Base-by-base conservation (phyloP, 1,140 invertebrate species). In the Scaptomyza hsui region DNA sequence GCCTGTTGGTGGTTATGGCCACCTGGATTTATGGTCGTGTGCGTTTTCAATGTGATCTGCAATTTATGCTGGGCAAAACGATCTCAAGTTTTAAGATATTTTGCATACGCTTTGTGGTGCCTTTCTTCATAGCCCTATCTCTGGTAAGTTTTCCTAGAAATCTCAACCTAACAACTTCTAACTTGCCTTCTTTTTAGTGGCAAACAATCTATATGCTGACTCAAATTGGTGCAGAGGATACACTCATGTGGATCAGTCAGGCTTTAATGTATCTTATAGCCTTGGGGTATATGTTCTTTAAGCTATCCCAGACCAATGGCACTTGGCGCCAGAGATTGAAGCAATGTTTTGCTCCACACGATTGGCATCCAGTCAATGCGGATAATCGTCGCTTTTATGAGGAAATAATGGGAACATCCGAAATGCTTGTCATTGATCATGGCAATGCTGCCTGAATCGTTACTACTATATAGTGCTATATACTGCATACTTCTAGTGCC, bases 61-160 rank as follows among this genome's bases (percentile, higher is more conserved):
- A 96, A 88, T 95, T 96, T 77, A 97, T 97, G 96, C 93, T 96
- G 4, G 95, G 95, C 10, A 93, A 94, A 79, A 94, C 94, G 73
- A 93, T 97, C 7, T 93, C 90, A 76, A 91, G 62, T 61, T 62
- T 88, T 13, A 91, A 88, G 61, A 89, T 91, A 16, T 85, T 77
- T 49, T 49, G 78, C 5, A 78, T 91, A 69, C 78, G 90, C 41
- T 89, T 91, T 32, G 32, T 72, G 39, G 89, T 89, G n/a, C 90
- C 90, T 6, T 60, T 79, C 15, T 80, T 89, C 67, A 19, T 91
- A 13, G 63, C 56, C 4, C 10, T 89, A 0, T 75, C 63, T 19
- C 10, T 90, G 77, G 89, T 90, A 42, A 59, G 61, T 56, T 26
- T 18, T 21, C 29, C 4, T 0, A 1, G 6, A 47, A 4, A 42